Evolutionary conservation across 2,113 vertebrate species (phyloP).

Genomic region (Phalacrocorax brasilianus): DNA sequence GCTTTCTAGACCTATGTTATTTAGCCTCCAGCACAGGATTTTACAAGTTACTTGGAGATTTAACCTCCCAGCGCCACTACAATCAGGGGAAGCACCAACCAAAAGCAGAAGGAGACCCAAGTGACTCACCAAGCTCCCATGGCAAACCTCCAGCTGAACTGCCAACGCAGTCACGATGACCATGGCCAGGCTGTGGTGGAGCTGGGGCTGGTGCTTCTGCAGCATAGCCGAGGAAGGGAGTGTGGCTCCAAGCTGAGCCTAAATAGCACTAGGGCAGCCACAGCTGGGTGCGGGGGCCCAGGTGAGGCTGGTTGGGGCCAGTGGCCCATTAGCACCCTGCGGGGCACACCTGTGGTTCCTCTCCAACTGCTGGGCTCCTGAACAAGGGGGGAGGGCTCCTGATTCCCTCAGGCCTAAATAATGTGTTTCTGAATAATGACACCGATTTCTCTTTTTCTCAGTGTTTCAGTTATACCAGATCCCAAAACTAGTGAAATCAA

Average conservation of each 20-base stretch:
- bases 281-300: rapidly evolving
- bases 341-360: not conserved
- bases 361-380: too few species aligned
- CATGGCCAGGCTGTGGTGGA: rapidly evolving
- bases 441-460: not conserved
- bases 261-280: not conserved
- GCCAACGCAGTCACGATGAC: rapidly evolving
- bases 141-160: not conserved
- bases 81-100: not conserved
- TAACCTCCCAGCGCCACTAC: not conserved
- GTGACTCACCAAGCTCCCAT: rapidly evolving
- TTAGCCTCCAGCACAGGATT: not conserved
- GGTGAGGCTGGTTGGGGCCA: not conserved
- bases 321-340: not conserved
- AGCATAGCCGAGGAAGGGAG: rapidly evolving
- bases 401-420: not conserved
- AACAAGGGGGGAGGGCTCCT: not conserved
- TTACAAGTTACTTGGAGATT: not conserved
- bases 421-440: not conserved
- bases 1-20: too few species aligned
- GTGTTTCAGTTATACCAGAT: not conserved
- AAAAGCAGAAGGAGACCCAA: rapidly evolving
- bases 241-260: rapidly evolving
- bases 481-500: not conserved
- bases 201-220: rapidly evolving